Percentiles rank a stretch among this genome's conserved stretches.
phyloP scores from a whole-genome alignment of 2,888 invertebrate genomes.

The Mythimna pallens region DNA sequence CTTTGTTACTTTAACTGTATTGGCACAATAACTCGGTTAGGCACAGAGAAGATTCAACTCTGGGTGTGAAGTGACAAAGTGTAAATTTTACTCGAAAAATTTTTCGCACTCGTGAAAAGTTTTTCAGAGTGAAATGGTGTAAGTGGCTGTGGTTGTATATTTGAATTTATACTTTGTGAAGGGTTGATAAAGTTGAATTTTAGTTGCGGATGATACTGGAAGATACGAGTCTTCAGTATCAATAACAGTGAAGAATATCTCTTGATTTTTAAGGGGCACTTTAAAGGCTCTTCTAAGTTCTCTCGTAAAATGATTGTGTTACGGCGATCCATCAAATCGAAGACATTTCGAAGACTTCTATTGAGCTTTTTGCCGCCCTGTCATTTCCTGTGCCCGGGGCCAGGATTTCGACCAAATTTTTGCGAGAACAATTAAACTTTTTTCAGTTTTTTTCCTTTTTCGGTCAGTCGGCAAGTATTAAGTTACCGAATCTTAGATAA shows the following conservation, averaged over 20 bases:
- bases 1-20: conserved; percentile 62
- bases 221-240: conserved; percentile 65
- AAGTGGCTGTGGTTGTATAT: background rate
- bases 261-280: conserved; percentile 89
- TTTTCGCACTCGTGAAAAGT: conserved; percentile 28
- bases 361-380: conserved; percentile 83
- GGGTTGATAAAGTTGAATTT: background rate
- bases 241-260: conserved; percentile 87
- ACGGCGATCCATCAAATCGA: conserved; percentile 88
- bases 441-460: conserved; percentile 78
- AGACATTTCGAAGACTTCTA: conserved; percentile 85
- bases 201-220: conserved; percentile 34
- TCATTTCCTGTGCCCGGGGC: conserved; percentile 88
- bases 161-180: background rate
- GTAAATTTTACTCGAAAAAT: conserved; percentile 10
- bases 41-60: conserved; percentile 22
- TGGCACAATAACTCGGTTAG: conserved; percentile 24
- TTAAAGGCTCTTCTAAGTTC: conserved; percentile 81
- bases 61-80: rapidly evolving
- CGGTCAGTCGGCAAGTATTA: conserved; percentile 86
- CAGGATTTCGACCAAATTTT: conserved; percentile 82
- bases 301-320: conserved; percentile 88
- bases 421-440: conserved; percentile 86
- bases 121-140: conserved; percentile 3
- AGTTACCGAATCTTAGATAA: conserved; percentile 81